Percentiles rank a stretch among this genome's conserved stretches.
These are phyloP conservation scores for Tricholauxania praeusta DNA, from an alignment of 2,888 invertebrate species.

Conservation along the genomic window DNA sequence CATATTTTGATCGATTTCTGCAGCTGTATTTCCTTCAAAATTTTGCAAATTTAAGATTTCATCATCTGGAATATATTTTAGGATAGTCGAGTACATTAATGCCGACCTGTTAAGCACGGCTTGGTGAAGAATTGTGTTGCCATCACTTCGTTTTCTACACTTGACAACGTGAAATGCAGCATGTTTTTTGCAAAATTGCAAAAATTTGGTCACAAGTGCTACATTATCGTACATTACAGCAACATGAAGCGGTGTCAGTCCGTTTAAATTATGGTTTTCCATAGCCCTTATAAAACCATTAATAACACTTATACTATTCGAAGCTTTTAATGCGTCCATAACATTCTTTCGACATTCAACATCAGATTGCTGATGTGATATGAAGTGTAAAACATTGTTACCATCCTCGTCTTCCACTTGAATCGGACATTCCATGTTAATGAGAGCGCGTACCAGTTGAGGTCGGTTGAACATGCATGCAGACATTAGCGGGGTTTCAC, in stretches of 20 bases:
- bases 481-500: not conserved
- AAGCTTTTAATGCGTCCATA: not conserved
- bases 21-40: no score
- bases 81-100: not conserved
- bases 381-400: not conserved
- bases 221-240: not conserved
- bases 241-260: conserved; percentile 4
- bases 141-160: not conserved
- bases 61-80: not conserved
- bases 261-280: not conserved
- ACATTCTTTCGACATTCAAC: not conserved
- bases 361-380: not conserved
- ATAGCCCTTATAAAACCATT: not conserved
- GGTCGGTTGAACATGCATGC: not conserved
- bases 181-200: not conserved
- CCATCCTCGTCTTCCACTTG: not conserved
- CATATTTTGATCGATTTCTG: no score
- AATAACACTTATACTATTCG: not conserved
- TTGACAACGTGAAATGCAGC: not conserved
- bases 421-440: not conserved
- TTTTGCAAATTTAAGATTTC: no score
- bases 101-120: not conserved
- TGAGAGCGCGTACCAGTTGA: not conserved
- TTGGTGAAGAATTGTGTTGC: not conserved
- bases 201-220: not conserved